These are phyloP conservation scores for Trichogramma evanescens DNA, from an alignment of 2,888 invertebrate species.

Conservation along the genomic window DNA sequence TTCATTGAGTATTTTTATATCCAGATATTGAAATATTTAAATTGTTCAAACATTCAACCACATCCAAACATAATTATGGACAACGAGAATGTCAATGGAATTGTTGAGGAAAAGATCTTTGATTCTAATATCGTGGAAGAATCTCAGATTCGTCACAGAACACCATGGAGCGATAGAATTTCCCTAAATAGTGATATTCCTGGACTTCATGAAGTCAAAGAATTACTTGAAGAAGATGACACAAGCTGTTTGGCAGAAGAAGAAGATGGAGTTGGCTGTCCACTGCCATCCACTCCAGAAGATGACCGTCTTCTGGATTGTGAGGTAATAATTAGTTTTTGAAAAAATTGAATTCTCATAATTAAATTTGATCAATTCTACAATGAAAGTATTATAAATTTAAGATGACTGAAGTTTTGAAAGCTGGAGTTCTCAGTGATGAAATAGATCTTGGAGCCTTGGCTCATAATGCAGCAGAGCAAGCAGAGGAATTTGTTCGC, in stretches of 20 bases:
- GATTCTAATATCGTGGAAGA: conserved; percentile 4
- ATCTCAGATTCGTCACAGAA: conserved; percentile 38
- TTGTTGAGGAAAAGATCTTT: neutral
- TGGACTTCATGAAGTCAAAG: conserved; percentile 42
- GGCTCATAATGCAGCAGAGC: conserved; percentile 84
- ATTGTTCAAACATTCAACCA: no score
- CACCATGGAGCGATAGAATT: conserved; percentile 43
- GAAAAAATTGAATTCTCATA: neutral
- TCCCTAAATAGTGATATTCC: conserved; percentile 41
- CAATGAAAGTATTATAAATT: neutral
- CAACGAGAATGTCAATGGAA: neutral
- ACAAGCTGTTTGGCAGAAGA: conserved; percentile 53
- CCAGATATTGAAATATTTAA: no score
- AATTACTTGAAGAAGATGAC: conserved; percentile 43
- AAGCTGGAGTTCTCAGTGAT: conserved; percentile 77
- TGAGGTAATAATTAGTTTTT: conserved; percentile 50
- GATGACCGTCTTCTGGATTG: conserved; percentile 76
- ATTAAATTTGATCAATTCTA: neutral
- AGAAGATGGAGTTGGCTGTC: conserved; percentile 77
- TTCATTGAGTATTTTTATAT: neutral
- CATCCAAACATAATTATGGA: neutral
- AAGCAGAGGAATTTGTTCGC: conserved; percentile 90
- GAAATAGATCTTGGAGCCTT: conserved; percentile 77
- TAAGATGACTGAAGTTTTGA: conserved; percentile 75
- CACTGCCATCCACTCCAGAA: conserved; percentile 78